Base-by-base conservation (phyloP, 2,888 invertebrate genomes). In the Calliopum simillimum region DNA sequence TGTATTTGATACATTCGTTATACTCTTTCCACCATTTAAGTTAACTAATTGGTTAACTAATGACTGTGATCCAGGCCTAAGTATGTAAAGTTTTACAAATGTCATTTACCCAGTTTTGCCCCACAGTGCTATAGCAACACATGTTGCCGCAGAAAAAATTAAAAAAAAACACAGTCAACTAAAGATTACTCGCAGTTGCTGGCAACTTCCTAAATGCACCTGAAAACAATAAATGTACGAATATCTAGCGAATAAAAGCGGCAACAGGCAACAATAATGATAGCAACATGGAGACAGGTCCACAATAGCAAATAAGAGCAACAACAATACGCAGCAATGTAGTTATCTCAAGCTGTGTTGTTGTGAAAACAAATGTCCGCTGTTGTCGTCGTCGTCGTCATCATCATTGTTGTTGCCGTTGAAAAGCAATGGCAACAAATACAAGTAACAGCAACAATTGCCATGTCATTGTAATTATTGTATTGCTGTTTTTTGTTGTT, bases 391-490 rank as follows among this genome's bases (percentile, higher is more conserved):
- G 33, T 33, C 33, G 8, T 33, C 33, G 8, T 33, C 33, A 33
- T 33, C 2, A 8, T 8, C 8, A 8, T 33, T 6, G 33, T 33
- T 33, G 33, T 33, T 33, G 33, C 8, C 8, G 33, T 33, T 33
- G 33, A 8, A n/a, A n/a, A 8, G 33, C 8, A 8, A 8, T 8
- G 5, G 33, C 4, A 55, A 43, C 44, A 44, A 61, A 19, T 14
- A 46, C 61, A 21, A n/a, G 23, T 13, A 44, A 46, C 55, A 69
- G 66, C 70, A 59, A 68, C 75, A 74, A 74, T 75, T 75, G 75
- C 65, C 62, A 61, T 74, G 76, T 76, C 76, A 75, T 75, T 74
- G 75, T 73, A 76, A 75, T 76, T 76, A 75, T 74, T 71, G 68
- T 71, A 75, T 75, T 73, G n/a, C n/a, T n/a, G n/a, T n/a, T n/a